Conservation (phyloP, 2,113 vertebrate genomes). For the Saguinus midas region DNA sequence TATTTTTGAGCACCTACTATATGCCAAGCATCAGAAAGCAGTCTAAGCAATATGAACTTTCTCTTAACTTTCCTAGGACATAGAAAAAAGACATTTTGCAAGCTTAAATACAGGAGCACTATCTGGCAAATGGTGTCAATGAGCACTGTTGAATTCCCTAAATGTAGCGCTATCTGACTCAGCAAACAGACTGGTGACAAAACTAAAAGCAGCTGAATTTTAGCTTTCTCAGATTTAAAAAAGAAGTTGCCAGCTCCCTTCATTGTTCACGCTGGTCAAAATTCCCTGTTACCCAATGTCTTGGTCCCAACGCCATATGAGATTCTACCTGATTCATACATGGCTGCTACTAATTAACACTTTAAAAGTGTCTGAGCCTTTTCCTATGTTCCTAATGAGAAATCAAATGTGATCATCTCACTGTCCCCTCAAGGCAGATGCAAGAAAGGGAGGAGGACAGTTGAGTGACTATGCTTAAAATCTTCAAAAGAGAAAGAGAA, state of each 20-base stretch:
- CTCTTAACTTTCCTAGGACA: background rate
- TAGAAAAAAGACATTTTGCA: background rate
- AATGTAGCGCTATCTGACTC: background rate
- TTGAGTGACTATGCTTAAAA: slow-evolving; percentile 39
- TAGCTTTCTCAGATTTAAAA: background rate
- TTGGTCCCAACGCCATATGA: background rate
- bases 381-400: slow-evolving; percentile 38
- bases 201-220: slow-evolving; percentile 12
- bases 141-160: background rate
- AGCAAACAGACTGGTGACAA: background rate
- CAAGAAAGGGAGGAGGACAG: background rate
- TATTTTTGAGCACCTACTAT: background rate
- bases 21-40: background rate
- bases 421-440: background rate
- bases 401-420: slow-evolving; percentile 30
- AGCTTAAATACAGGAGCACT: background rate
- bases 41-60: background rate
- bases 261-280: background rate
- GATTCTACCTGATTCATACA: slow-evolving; percentile 4
- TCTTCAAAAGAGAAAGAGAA: slow-evolving; percentile 46
- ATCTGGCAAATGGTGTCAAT: background rate
- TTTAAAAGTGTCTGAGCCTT: background rate
- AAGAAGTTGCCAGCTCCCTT: background rate
- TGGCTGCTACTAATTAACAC: slow-evolving; percentile 42
- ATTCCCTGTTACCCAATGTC: background rate